Evolutionary conservation across 2,797 vertebrate species (phyloP).

Genomic region (Hylomyscus alleni): DNA sequence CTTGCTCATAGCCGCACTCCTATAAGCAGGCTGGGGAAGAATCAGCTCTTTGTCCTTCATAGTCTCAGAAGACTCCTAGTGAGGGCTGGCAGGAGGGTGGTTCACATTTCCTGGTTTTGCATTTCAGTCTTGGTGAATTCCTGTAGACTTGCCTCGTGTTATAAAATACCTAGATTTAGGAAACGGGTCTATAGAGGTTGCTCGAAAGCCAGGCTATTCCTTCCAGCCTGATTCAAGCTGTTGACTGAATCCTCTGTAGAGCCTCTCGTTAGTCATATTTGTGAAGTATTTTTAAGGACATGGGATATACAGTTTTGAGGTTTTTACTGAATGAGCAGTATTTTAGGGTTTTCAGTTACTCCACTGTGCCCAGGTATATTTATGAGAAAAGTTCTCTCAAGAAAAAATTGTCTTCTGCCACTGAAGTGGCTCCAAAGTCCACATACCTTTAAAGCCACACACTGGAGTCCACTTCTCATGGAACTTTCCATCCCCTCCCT

Average conservation of each 20-base stretch:
- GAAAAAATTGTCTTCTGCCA: constrained; percentile 39
- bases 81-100: constrained; percentile 20
- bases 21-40: not conserved
- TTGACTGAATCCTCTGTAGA: not conserved
- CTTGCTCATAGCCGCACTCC: not conserved
- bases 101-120: constrained; percentile 67
- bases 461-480: not conserved
- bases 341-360: constrained; percentile 23
- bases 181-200: not conserved
- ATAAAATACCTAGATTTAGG: not conserved
- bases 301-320: constrained; percentile 30
- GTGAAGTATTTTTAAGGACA: constrained; percentile 31
- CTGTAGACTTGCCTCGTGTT: not conserved
- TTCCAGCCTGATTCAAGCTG: not conserved
- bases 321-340: not conserved
- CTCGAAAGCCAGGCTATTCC: not conserved
- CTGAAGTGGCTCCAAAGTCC: constrained; percentile 2
- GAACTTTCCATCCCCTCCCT: not conserved
- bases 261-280: constrained; percentile 1
- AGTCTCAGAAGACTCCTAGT: constrained; percentile 18
- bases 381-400: not conserved
- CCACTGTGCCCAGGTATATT: not conserved
- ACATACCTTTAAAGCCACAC: not conserved
- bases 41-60: constrained; percentile 61
- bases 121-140: constrained; percentile 47